Evolutionary conservation across 2,113 vertebrate genomes (phyloP).

Genomic region (Onychostruthus taczanowskii): DNA sequence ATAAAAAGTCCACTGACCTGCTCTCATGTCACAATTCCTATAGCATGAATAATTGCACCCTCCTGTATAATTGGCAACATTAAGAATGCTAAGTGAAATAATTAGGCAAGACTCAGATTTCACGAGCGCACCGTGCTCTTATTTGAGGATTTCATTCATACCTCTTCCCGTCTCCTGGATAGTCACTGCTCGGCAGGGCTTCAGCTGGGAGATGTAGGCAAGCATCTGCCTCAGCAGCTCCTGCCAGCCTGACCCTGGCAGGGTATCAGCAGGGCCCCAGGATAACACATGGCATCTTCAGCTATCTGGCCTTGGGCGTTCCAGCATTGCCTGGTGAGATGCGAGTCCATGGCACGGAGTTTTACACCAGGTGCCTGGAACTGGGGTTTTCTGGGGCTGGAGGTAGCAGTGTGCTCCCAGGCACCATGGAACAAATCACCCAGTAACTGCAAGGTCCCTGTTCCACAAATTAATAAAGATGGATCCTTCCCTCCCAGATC

Average conservation of each 20-base stretch:
- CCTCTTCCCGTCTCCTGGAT: not conserved
- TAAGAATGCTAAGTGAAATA: slow-evolving; percentile 44
- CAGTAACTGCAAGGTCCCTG: not conserved
- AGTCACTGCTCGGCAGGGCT: not conserved
- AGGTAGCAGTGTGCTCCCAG: not conserved
- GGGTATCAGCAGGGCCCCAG: slow-evolving; percentile 8
- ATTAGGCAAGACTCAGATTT: slow-evolving; percentile 6
- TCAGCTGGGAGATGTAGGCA: slow-evolving; percentile 8
- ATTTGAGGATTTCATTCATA: not conserved
- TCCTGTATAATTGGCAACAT: slow-evolving; percentile 53
- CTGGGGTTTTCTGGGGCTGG: not conserved
- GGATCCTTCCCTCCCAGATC: not conserved
- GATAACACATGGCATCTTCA: not conserved
- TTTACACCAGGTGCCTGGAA: not conserved
- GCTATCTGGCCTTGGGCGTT: not conserved
- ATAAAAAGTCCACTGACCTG: slow-evolving; percentile 48
- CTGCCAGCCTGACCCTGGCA: slow-evolving; percentile 53
- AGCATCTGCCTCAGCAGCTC: slow-evolving; percentile 32
- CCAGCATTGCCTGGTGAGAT: not conserved
- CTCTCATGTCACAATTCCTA: slow-evolving; percentile 17
- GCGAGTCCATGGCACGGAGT: fast-evolving
- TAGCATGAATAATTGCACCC: slow-evolving; percentile 35
- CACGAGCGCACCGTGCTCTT: not conserved
- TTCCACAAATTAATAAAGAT: slow-evolving; percentile 42
- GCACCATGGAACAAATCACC: not conserved